A percentile compares a stretch with the other conserved stretches of the same genome.
phyloP scores from a whole-genome alignment of 2,797 vertebrate genomes.

The Tarsius wallacei region DNA sequence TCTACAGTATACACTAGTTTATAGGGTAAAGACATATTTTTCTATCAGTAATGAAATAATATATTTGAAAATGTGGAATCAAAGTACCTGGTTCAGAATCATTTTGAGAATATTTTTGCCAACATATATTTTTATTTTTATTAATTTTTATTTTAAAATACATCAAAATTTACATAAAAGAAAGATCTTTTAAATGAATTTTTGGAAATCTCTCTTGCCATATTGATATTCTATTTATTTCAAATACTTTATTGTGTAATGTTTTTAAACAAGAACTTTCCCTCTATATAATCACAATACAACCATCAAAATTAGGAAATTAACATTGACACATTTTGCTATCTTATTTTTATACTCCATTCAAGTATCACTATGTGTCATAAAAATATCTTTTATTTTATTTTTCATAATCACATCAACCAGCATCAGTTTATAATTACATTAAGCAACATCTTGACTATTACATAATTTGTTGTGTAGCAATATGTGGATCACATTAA shows the following conservation, averaged over 20 bases:
- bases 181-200: slow-evolving; percentile 4
- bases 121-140: not conserved
- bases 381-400: not conserved
- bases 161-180: not conserved
- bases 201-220: slow-evolving; percentile 38
- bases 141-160: not conserved
- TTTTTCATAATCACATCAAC: not conserved
- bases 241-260: not conserved
- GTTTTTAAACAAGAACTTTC: not conserved
- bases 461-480: not conserved
- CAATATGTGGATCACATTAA: not conserved
- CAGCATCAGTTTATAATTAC: not conserved
- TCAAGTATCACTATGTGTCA: not conserved
- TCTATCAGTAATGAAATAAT: not conserved
- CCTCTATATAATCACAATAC: not conserved
- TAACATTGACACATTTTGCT: not conserved
- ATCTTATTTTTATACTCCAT: not conserved
- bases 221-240: not conserved
- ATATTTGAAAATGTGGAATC: not conserved
- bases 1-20: slow-evolving; percentile 9
- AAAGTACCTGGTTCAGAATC: slow-evolving; percentile 9
- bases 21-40: slow-evolving; percentile 18
- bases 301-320: not conserved
- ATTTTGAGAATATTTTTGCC: slow-evolving; percentile 41
- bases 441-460: not conserved